Conservation (phyloP, 2,797 vertebrate species). For the Intellagama lesueurii region DNA sequence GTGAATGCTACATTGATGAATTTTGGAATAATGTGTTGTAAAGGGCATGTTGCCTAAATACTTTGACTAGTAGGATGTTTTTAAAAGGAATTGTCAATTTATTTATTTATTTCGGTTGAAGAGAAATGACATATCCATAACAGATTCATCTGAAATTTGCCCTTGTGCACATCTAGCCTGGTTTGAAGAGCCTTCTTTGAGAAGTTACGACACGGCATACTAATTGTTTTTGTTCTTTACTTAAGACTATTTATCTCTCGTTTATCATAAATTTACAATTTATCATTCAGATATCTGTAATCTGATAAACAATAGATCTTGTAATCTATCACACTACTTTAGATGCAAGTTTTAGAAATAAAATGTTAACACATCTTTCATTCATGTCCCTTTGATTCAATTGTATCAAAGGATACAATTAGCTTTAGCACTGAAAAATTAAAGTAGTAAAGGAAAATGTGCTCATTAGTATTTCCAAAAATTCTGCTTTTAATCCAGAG, state of each 20-base stretch:
- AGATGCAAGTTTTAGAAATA: conserved; percentile 18
- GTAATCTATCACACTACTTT: neutral
- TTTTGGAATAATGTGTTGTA: neutral
- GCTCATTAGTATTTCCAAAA: conserved; percentile 60
- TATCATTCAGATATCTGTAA: neutral
- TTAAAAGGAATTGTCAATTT: neutral
- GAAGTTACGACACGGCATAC: neutral
- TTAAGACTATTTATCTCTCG: conserved; percentile 18
- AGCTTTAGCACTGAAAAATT: conserved; percentile 35
- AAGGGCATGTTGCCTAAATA: neutral
- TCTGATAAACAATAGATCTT: neutral
- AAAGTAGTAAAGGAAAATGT: conserved; percentile 41
- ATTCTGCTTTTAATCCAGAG: conserved; percentile 41
- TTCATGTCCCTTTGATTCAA: neutral
- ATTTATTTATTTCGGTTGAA: neutral
- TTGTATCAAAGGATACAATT: conserved; percentile 43
- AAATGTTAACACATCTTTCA: conserved; percentile 43
- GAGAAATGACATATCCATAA: neutral
- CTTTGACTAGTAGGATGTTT: neutral
- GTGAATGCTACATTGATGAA: neutral
- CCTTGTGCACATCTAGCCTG: neutral
- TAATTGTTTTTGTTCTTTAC: neutral
- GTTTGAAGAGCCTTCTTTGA: neutral
- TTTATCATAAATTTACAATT: too few relatives aligned
- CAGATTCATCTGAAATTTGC: neutral